Percentiles rank a stretch among this genome's conserved stretches.
Evolutionary conservation across 1,140 invertebrate genomes (phyloP).

Genomic region (Dermatophagoides farinae): DNA sequence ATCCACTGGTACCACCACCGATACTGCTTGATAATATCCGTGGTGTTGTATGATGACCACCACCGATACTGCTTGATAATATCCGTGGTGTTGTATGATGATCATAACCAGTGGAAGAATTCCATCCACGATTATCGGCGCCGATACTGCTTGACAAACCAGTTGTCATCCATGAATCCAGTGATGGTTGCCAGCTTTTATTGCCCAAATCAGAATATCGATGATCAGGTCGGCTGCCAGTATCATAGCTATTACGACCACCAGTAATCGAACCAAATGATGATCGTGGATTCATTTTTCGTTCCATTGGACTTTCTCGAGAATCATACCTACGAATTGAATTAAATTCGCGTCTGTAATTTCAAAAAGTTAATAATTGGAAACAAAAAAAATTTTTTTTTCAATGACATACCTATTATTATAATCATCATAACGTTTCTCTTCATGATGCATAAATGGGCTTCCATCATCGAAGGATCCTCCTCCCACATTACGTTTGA

Average conservation of each 20-base stretch:
- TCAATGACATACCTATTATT: neutral
- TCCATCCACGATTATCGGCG: neutral
- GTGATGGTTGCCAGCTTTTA: neutral
- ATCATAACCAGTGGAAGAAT: neutral
- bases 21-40: neutral
- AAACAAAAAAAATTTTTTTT: neutral
- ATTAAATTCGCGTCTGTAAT: neutral
- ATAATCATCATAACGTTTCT: conserved; percentile 8
- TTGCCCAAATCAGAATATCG: neutral
- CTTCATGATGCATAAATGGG: no score
- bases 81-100: neutral
- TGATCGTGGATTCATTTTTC: neutral
- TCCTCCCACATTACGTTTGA: neutral
- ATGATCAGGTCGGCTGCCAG: neutral
- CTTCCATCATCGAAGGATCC: neutral
- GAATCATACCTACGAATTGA: neutral
- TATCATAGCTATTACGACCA: neutral
- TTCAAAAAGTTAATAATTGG: neutral
- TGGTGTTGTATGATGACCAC: neutral
- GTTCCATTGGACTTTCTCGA: neutral
- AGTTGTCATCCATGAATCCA: neutral
- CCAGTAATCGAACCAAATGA: neutral
- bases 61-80: neutral
- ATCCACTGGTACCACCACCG: neutral
- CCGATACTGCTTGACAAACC: neutral